Evolutionary conservation across 2,888 invertebrate genomes (phyloP), one percentile per base, ranked within the genome.

Genomic region (Drosophila melanosoma): DNA sequence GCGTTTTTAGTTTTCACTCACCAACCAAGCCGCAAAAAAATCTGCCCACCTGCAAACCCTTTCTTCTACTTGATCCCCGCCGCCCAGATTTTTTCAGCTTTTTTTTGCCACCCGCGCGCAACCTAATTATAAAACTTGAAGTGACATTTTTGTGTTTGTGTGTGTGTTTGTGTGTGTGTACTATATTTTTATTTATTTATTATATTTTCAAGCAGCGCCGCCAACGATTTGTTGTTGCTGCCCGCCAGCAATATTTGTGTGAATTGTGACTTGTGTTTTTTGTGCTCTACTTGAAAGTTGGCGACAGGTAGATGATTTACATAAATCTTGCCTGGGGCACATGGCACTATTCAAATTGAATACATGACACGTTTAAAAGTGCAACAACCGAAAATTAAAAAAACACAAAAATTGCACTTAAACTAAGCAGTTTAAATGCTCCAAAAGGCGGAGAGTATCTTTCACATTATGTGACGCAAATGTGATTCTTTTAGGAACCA

Each of bases 71-170:
- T 20, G 1, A 15, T 15, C n/a, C 26, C 12, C 20, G 10, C 45
- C 7, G 49, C 42, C 49, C 45, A 51, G 12, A 26, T 36, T 51
- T 62, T 62, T 60, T 53, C 76, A 89, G 76, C 82, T 79, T 89
- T 40, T 87, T 29, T 74, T 54, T 60, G 58, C 56, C 74, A 87
- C 69, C 88, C 77, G 88, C 88, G 80, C 90, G 85, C 75, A 85
- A 89, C 86, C 88, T 85, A 85, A 85, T 89, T 85, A 89, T 74
- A 89, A 82, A 73, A 74, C 67, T 72, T 59, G 67, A 79, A 87
- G 69, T 81, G 79, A 85, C 73, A 75, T 62, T 65, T 72, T 69
- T 29, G 11, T 6, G 11, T 17, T 23, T 52, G 11, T 49, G 7
- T 15, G 38, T 45, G 12, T 12, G 12, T 26, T 26, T 42, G 20